These are phyloP conservation scores for Misgurnus anguillicaudatus DNA, from an alignment of 2,113 vertebrate genomes.

Conservation along the genomic window DNA sequence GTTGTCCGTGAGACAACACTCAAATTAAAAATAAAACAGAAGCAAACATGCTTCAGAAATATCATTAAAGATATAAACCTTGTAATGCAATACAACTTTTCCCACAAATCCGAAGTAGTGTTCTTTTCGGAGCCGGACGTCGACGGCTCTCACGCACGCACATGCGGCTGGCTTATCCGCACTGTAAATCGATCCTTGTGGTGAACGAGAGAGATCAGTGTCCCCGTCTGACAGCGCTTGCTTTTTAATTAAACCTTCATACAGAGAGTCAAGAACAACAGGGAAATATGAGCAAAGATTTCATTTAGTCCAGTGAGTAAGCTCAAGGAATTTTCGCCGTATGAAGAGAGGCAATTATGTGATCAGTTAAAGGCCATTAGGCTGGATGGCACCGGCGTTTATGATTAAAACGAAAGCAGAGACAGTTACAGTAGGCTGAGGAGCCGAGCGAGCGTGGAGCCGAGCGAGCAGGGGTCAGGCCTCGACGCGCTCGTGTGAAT, in stretches of 20 bases:
- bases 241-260: constrained; percentile 72
- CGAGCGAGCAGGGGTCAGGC: constrained; percentile 36
- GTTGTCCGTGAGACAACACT: no score
- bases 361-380: constrained; percentile 66
- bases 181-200: constrained; percentile 72
- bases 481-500: constrained; percentile 7
- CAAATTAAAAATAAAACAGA: neutral
- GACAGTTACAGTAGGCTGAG: constrained; percentile 60
- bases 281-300: constrained; percentile 57
- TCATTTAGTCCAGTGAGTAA: constrained; percentile 67
- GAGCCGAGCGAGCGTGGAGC: constrained; percentile 48
- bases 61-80: constrained; percentile 13
- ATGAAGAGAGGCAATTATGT: constrained; percentile 65
- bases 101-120: neutral
- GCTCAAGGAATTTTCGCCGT: constrained; percentile 63
- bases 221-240: constrained; percentile 65
- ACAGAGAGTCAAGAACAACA: constrained; percentile 44
- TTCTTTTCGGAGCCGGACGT: constrained; percentile 22
- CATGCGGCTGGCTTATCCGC: constrained; percentile 63
- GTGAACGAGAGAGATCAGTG: constrained; percentile 70
- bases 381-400: constrained; percentile 57
- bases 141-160: constrained; percentile 66
- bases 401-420: constrained; percentile 61
- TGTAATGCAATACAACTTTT: neutral
- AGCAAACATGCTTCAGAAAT: neutral